Evolutionary conservation across 2,797 vertebrate genomes (phyloP).

Genomic region (Pachyuromys duprasi): DNA sequence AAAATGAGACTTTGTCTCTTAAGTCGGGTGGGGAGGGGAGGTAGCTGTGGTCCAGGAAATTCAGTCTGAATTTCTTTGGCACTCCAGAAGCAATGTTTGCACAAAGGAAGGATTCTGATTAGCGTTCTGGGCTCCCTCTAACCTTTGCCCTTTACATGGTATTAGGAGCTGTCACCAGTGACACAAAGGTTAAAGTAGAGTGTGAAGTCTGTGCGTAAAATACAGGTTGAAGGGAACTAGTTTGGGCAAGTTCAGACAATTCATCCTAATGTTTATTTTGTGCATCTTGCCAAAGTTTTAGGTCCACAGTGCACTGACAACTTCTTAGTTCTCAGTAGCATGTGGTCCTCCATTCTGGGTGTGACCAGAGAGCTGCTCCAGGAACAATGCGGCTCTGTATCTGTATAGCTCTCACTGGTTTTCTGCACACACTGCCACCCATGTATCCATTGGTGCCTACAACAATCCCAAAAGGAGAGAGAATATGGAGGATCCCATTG

Average conservation of each 20-base stretch:
- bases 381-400: background rate
- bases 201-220: background rate
- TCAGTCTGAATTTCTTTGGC: background rate
- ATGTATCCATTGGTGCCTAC: background rate
- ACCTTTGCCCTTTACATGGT: background rate
- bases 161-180: background rate
- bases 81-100: background rate
- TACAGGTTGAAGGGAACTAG: background rate
- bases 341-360: background rate
- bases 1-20: background rate
- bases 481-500: background rate
- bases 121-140: background rate
- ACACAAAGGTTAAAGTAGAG: background rate
- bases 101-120: constrained; percentile 21
- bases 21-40: background rate
- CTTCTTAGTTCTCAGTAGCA: background rate
- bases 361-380: background rate
- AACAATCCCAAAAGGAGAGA: background rate
- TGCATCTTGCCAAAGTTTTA: background rate
- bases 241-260: background rate
- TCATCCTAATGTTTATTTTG: background rate
- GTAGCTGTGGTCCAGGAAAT: background rate
- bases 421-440: background rate
- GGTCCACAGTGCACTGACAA: no score
- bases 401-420: background rate